Evolutionary conservation across 2,797 vertebrate genomes (phyloP).

Genomic region (Pelodytes ibericus): DNA sequence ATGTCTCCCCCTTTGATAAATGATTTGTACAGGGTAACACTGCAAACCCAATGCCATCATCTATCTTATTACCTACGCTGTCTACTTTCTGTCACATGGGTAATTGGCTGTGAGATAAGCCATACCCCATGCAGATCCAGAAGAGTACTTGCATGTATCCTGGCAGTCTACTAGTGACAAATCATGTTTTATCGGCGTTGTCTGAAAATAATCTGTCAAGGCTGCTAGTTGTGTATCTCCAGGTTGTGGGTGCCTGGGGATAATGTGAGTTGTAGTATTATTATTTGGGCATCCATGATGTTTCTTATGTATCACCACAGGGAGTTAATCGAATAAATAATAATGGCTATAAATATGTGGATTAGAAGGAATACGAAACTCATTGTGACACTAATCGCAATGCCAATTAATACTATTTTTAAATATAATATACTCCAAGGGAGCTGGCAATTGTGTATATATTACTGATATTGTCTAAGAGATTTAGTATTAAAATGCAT

Average conservation of each 20-base stretch:
- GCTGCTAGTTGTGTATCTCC: neutral
- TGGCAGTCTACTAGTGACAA: neutral
- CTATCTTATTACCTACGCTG: constrained; percentile 42
- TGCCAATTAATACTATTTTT: too few relatives aligned
- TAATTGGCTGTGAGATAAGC: constrained; percentile 40
- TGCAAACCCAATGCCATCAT: constrained; percentile 35
- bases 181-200: constrained; percentile 26
- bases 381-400: too few relatives aligned
- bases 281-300: too few relatives aligned
- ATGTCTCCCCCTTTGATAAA: constrained; percentile 29
- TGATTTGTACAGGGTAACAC: constrained; percentile 36
- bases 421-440: too few relatives aligned
- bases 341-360: too few relatives aligned
- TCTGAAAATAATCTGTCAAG: constrained; percentile 22
- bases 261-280: neutral
- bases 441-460: too few relatives aligned
- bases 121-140: constrained; percentile 27
- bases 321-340: too few relatives aligned
- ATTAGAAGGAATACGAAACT: too few relatives aligned
- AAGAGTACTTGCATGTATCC: neutral
- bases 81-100: constrained; percentile 43
- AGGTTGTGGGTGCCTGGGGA: neutral
- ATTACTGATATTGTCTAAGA: too few relatives aligned
- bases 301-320: too few relatives aligned
- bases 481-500: too few relatives aligned